Percentiles rank a stretch among this genome's conserved stretches.
These are phyloP conservation scores for Thelaira solivaga DNA, from an alignment of 2,888 invertebrate genomes.

Conservation along the genomic window DNA sequence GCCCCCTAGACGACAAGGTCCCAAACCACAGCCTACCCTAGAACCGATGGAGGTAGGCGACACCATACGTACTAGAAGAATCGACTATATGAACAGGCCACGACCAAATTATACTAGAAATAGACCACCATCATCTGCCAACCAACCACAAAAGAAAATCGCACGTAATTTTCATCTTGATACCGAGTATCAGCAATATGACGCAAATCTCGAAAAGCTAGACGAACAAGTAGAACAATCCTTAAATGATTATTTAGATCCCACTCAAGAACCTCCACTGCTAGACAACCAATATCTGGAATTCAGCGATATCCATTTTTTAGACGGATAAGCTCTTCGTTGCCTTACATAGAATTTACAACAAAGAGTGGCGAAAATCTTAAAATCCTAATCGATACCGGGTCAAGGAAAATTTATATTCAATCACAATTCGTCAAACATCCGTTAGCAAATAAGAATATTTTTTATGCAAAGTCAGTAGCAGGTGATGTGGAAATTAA, in stretches of 20 bases:
- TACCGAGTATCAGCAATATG: too few relatives aligned
- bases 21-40: too few relatives aligned
- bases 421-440: not conserved
- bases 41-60: too few relatives aligned
- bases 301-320: not conserved
- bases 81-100: constrained; percentile 12
- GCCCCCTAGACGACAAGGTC: too few relatives aligned
- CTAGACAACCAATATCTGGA: not conserved
- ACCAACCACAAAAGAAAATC: too few relatives aligned
- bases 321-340: constrained; percentile 31
- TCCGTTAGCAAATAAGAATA: not conserved
- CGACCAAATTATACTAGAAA: not conserved
- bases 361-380: constrained; percentile 20
- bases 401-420: not conserved
- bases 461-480: constrained; percentile 22
- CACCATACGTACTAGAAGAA: not conserved
- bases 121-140: too few relatives aligned
- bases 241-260: not conserved
- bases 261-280: not conserved
- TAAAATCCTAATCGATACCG: not conserved
- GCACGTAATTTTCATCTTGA: too few relatives aligned
- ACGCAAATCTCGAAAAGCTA: too few relatives aligned
- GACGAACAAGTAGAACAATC: not conserved
- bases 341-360: constrained; percentile 15
- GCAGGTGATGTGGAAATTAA: constrained; percentile 23